phyloP scores from a whole-genome alignment of 2,888 invertebrate species.

The Cosmia trapezina region DNA sequence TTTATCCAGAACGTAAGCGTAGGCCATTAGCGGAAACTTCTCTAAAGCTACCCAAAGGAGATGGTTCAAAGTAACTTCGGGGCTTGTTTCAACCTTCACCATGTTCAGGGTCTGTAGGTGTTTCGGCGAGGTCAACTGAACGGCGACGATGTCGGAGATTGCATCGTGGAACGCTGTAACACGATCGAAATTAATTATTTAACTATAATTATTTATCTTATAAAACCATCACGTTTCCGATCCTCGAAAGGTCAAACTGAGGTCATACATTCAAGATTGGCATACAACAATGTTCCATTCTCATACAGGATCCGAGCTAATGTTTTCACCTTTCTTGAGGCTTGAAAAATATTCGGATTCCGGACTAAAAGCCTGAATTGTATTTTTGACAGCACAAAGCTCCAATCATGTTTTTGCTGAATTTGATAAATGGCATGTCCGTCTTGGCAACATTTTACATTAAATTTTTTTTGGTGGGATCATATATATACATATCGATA shows the following conservation, averaged over 20 bases:
- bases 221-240: conserved; percentile 26
- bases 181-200: conserved; percentile 44
- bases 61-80: conserved; percentile 82
- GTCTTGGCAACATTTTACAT: no score
- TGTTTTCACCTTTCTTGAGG: neutral
- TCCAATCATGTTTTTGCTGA: conserved; percentile 13
- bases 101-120: conserved; percentile 86
- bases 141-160: conserved; percentile 91
- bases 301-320: neutral
- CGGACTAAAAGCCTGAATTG: conserved; percentile 8
- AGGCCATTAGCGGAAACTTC: conserved; percentile 86
- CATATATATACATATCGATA: no score
- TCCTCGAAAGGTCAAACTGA: conserved; percentile 37
- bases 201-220: conserved; percentile 40
- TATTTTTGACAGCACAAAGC: conserved; percentile 1
- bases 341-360: neutral
- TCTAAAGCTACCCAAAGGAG: conserved; percentile 85
- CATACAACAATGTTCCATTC: conserved; percentile 16
- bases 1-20: conserved; percentile 84
- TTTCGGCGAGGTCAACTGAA: conserved; percentile 90
- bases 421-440: neutral
- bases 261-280: conserved; percentile 12
- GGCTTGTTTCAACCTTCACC: conserved; percentile 77
- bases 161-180: conserved; percentile 91
- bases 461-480: no score